Evolutionary conservation across 2,797 vertebrate species (phyloP), one percentile per base, ranked within the genome.

Genomic region (Pteronotus mesoamericanus): DNA sequence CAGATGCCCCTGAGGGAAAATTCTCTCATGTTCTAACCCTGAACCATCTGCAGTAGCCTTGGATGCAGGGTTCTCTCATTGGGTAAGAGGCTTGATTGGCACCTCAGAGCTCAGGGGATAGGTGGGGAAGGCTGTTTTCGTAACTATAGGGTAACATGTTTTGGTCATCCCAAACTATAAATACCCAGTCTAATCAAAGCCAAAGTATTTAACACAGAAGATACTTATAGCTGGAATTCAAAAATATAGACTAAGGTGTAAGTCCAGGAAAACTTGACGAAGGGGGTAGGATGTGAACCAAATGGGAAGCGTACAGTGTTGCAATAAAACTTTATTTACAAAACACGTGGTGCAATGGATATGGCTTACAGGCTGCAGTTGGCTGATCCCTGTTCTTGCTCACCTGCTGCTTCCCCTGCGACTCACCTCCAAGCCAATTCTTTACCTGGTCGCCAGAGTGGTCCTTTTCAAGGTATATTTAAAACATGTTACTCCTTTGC

Each of bases 341-440:
- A 26, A 79, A 15, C 2, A 37, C 14, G 1, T 0, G 6, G 34
- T 12, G 7, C 2, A 9, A 57, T 6, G 2, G 19, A 22, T n/a
- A 77, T 2, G 1, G 37, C 10, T 87, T 16, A 2, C 24, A 53
- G 72, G 5, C 37, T 82, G n/a, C 6, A 22, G 2, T 9, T 57
- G 51, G 1, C 2, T 22, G 11, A 80, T 24, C 22, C 26, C 34
- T 18, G 3, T 42, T n/a, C 21, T 34, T 19, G 19, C 2, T 61
- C 37, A 8, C 48, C 5, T 46, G 22, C n/a, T 68, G 61, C 16
- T 57, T 78, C n/a, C 1, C 1, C 19, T 29, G 26, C 4, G 6
- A 29, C 9, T 9, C 34, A 5, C 14, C 22, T 48, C 72, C 11
- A 57, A 48, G n/a, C n/a, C 37, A 51, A 4, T 34, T 26, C 42